phyloP scores from a whole-genome alignment of 2,113 vertebrate genomes.

The Platysteira castanea region DNA sequence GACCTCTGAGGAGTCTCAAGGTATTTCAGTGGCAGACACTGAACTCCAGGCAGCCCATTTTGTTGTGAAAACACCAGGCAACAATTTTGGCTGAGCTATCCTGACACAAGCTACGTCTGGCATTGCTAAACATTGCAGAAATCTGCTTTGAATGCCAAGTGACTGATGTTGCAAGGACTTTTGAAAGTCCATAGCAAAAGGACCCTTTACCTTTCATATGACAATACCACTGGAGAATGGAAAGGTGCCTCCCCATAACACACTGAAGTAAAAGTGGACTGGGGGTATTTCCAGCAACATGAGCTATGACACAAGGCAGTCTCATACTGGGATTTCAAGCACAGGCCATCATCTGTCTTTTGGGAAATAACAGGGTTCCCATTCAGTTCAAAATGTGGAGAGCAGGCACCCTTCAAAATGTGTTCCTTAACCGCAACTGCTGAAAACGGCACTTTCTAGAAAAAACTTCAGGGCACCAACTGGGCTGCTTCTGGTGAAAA shows the following conservation, averaged over 20 bases:
- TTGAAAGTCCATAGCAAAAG: background rate
- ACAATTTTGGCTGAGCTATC: background rate
- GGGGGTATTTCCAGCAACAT: background rate
- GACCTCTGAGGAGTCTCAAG: background rate
- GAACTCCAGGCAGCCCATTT: background rate
- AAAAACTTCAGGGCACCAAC: background rate
- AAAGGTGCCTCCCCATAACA: background rate
- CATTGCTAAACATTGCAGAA: conserved; percentile 32
- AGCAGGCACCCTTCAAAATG: background rate
- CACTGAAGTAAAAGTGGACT: background rate
- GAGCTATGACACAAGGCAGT: background rate
- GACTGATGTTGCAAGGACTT: background rate
- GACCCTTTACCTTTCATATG: background rate
- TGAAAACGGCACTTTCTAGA: background rate
- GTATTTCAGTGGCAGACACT: background rate
- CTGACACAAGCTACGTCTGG: background rate
- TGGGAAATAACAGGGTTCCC: background rate
- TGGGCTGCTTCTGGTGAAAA: background rate
- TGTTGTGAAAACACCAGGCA: conserved; percentile 8
- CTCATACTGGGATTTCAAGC: background rate
- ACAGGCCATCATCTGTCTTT: background rate
- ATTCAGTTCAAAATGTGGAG: background rate
- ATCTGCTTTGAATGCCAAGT: background rate
- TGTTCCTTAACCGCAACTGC: background rate
- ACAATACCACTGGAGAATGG: background rate